Evolutionary conservation across 2,888 invertebrate species (phyloP).

Genomic region (Bimastos eiseni): DNA sequence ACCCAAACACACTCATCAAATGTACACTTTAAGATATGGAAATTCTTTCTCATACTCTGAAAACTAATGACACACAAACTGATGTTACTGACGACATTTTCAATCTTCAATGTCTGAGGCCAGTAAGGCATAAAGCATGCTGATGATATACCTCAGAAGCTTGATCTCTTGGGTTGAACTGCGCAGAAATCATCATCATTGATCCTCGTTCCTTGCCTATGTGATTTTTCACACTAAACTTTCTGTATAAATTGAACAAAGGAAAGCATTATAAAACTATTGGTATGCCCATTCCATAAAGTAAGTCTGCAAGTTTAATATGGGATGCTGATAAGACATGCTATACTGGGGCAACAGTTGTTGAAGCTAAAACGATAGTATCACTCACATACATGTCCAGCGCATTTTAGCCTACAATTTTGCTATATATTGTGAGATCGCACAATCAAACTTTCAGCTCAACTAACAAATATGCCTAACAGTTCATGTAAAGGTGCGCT

Average conservation of each 20-base stretch:
- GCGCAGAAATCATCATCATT: slow-evolving; percentile 6
- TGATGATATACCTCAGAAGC: not conserved
- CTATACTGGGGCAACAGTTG: too few relatives aligned
- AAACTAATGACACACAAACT: not conserved
- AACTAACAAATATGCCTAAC: too few relatives aligned
- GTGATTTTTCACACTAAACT: slow-evolving; percentile 8
- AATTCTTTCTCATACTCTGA: not conserved
- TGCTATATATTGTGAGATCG: not conserved
- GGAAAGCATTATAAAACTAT: not conserved
- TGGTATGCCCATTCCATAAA: not conserved
- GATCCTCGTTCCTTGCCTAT: not conserved
- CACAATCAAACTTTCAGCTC: not conserved
- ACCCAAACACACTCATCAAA: not conserved
- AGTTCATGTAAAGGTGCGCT: not conserved
- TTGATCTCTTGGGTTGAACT: slow-evolving; percentile 25
- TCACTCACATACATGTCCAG: not conserved
- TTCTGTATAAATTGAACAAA: not conserved
- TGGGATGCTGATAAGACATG: too few relatives aligned
- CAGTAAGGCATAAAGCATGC: not conserved
- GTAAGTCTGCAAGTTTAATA: too few relatives aligned
- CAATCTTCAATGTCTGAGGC: not conserved
- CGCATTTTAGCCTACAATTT: not conserved
- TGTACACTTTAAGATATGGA: not conserved
- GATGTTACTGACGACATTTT: not conserved
- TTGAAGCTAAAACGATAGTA: too few relatives aligned